phyloP scores from a whole-genome alignment of 2,797 vertebrate species.

The Pipistrellus nathusii region DNA sequence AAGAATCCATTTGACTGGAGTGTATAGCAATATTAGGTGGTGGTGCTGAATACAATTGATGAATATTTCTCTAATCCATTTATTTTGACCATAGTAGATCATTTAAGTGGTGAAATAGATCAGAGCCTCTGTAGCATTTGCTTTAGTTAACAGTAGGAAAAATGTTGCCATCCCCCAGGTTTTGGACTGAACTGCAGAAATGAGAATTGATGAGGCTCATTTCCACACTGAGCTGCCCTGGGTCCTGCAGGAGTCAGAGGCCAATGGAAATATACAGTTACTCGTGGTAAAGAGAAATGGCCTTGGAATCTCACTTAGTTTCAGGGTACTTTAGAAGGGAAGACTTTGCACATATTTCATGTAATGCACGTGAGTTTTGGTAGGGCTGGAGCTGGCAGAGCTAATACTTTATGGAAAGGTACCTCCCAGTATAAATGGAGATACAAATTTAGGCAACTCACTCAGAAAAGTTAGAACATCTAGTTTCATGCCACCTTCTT shows the following conservation, averaged over 20 bases:
- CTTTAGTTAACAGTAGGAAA: slow-evolving; percentile 76
- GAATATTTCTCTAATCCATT: slow-evolving; percentile 42
- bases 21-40: not conserved
- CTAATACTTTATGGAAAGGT: slow-evolving; percentile 72
- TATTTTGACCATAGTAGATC: slow-evolving; percentile 13
- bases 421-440: slow-evolving; percentile 82
- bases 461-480: slow-evolving; percentile 64
- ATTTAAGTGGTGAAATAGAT: slow-evolving; percentile 64
- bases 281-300: slow-evolving; percentile 84
- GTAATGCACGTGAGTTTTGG: slow-evolving; percentile 79
- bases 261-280: slow-evolving; percentile 86
- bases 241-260: slow-evolving; percentile 84
- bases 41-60: not conserved
- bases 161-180: slow-evolving; percentile 70
- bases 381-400: not conserved
- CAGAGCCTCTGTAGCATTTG: slow-evolving; percentile 58
- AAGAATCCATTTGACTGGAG: not conserved
- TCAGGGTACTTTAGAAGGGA: slow-evolving; percentile 82
- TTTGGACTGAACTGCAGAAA: slow-evolving; percentile 78
- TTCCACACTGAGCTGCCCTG: slow-evolving; percentile 82
- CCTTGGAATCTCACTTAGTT: slow-evolving; percentile 65
- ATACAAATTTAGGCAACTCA: slow-evolving; percentile 71
- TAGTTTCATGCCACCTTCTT: not conserved
- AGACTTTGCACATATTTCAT: slow-evolving; percentile 81
- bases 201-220: slow-evolving; percentile 86